phyloP scores from a whole-genome alignment of 2,113 vertebrate genomes.

The Accipiter cooperii region DNA sequence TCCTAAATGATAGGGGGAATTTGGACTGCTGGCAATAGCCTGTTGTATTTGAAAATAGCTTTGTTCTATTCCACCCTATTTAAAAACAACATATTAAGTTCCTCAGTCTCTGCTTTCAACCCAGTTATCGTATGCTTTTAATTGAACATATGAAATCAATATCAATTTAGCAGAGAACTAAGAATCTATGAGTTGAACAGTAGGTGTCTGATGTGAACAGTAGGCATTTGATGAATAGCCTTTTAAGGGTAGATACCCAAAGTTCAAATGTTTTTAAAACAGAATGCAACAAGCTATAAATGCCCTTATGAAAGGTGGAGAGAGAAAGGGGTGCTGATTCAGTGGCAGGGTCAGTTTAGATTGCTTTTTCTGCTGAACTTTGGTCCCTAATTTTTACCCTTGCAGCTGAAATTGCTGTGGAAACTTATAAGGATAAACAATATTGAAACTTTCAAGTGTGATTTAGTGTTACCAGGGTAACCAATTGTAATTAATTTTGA shows the following conservation, averaged over 20 bases:
- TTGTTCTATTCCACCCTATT: neutral
- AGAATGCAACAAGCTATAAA: neutral
- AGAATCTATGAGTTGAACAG: slow-evolving; percentile 51
- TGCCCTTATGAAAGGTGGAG: neutral
- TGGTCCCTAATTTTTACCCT: neutral
- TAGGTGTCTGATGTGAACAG: slow-evolving; percentile 52
- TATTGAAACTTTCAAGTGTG: slow-evolving; percentile 42
- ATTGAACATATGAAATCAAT: slow-evolving; percentile 63
- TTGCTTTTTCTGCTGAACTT: neutral
- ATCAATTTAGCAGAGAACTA: slow-evolving; percentile 51
- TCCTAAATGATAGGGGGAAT: neutral
- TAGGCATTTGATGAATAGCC: slow-evolving; percentile 42
- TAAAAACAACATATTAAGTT: slow-evolving; percentile 14
- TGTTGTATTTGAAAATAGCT: neutral
- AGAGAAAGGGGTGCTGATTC: neutral
- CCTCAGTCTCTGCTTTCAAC: neutral
- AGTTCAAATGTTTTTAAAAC: slow-evolving; percentile 34
- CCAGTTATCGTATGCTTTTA: slow-evolving; percentile 30
- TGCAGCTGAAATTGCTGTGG: slow-evolving; percentile 15
- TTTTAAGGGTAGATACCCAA: slow-evolving; percentile 22
- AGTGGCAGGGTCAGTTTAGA: neutral
- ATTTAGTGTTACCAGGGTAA: slow-evolving; percentile 64
- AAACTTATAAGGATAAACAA: slow-evolving; percentile 36
- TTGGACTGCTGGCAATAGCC: neutral
- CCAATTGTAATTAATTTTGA: slow-evolving; percentile 68